Base-by-base conservation (phyloP, 2,888 invertebrate species). In the Escarpia spicata region DNA sequence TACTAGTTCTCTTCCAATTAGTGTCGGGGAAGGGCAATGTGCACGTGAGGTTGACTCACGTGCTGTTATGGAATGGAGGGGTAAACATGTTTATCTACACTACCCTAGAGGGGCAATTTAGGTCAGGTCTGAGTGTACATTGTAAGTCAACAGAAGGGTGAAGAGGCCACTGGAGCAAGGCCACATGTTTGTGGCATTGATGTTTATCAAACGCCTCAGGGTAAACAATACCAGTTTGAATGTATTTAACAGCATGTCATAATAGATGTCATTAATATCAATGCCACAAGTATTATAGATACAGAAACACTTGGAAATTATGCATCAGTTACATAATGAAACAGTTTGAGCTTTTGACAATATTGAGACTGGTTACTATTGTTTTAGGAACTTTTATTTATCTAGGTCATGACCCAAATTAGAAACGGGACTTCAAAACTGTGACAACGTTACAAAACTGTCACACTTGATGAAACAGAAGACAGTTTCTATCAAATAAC, bases 51-150 rank as follows among this genome's bases (percentile, higher is more conserved):
- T 26, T 75, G 75, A 75, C 6, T 75, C 75, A 75, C 75, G 19
- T 75, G 60, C 60, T 26, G 75, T 75, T 26, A 52, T 52, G 19
- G 75, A 19, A 52, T 52, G 19, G 75, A 19, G 75, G 75, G 75
- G 75, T 75, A 75, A 75, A 75, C 75, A 75, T 75, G 75, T 75
- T 75, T 75, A 75, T 75, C 75, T 75, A 75, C 75, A 75, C 75
- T 75, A 75, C 75, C 75, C 75, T 4, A 26, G 19, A 26, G 75
- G 75, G 75, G 52, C 15, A 52, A 4, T 52, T 52, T 52, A 9
- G 52, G 52, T 0, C 52, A 2, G 52, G 52, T 52, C 52, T 15
- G 52, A 52, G 52, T 52, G 52, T 9, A 52, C 52, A 52, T 52
- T 52, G 52, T 52, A 12, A 9, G 9, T 52, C 52, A 52, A 52